Conservation (phyloP, 2,113 vertebrate genomes). For the Lanius ludovicianus region DNA sequence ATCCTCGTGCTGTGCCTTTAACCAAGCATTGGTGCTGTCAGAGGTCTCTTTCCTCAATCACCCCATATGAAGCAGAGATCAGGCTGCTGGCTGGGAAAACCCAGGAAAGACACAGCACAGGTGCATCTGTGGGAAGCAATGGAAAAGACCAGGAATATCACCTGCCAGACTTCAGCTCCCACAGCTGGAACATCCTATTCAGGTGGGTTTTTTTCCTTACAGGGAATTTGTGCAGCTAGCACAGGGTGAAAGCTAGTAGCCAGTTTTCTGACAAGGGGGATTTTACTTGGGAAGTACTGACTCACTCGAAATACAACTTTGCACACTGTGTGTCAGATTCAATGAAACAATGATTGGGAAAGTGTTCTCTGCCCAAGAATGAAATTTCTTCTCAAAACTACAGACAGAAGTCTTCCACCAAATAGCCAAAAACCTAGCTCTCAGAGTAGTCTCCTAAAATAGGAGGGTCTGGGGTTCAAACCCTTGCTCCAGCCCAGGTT, state of each 20-base stretch:
- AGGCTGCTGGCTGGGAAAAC: neutral
- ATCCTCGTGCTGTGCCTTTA: neutral
- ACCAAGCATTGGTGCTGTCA: neutral
- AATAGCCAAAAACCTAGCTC: neutral
- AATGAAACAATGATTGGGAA: neutral
- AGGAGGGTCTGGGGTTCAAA: neutral
- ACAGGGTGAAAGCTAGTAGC: neutral
- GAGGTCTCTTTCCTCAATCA: neutral
- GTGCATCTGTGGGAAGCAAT: neutral
- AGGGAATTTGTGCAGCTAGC: neutral
- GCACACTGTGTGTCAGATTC: neutral
- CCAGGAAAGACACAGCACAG: neutral
- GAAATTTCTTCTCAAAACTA: neutral
- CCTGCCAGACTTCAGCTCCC: neutral
- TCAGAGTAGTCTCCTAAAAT: neutral
- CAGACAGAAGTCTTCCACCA: neutral
- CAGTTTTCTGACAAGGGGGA: neutral
- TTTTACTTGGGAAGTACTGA: neutral
- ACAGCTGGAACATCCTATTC: neutral
- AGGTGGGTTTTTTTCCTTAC: neutral
- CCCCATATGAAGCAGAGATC: neutral
- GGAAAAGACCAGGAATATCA: neutral
- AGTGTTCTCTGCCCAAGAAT: neutral
- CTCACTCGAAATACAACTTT: slow-evolving; percentile 3
- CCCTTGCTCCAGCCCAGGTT: neutral